Percentiles rank a stretch among this genome's conserved stretches.
phyloP scores from a whole-genome alignment of 2,113 vertebrate genomes.

The Casuarius casuarius region DNA sequence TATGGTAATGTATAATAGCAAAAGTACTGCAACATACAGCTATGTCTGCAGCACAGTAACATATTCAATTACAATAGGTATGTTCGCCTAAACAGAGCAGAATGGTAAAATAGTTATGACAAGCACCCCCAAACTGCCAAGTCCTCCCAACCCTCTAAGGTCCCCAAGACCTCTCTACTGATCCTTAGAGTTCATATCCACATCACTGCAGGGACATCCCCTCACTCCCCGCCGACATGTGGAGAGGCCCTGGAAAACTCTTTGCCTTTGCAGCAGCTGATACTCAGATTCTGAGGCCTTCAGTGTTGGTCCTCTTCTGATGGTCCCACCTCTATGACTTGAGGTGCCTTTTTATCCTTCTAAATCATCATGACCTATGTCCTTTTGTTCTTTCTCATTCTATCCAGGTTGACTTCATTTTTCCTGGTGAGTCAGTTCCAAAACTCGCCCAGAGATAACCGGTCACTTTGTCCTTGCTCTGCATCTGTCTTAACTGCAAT shows the following conservation, averaged over 20 bases:
- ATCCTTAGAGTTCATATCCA: neutral
- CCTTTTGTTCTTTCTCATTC: neutral
- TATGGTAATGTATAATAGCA: neutral
- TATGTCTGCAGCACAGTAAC: neutral
- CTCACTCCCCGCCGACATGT: too few relatives aligned
- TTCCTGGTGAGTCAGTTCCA: neutral
- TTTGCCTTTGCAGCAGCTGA: rapidly evolving
- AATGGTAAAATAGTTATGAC: neutral
- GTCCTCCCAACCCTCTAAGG: neutral
- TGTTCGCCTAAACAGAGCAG: neutral
- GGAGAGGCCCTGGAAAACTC: neutral
- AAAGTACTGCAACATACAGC: neutral
- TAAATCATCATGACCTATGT: neutral
- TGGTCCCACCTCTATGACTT: neutral
- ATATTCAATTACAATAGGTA: neutral
- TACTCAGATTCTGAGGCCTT: neutral
- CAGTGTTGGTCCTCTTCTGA: neutral
- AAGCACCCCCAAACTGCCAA: neutral
- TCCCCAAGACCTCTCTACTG: neutral
- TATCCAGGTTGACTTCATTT: neutral
- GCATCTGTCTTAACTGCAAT: neutral
- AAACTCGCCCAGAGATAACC: neutral
- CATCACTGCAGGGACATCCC: neutral
- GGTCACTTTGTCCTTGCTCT: neutral
- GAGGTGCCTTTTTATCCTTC: neutral